Conservation (phyloP, 2,113 vertebrate species). For the Andinoacara biseriatus region DNA sequence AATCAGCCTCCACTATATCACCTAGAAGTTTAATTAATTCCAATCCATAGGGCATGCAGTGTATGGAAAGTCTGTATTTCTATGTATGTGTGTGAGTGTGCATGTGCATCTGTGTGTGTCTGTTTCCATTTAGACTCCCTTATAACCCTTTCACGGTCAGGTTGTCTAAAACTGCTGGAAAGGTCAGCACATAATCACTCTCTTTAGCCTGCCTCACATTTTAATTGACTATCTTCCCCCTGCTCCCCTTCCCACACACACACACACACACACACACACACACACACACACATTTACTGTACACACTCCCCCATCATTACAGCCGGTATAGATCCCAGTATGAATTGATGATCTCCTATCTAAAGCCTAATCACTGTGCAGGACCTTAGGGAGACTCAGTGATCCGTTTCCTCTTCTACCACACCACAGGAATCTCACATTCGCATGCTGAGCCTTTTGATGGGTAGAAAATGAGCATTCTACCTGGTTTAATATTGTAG, state of each 20-base stretch:
- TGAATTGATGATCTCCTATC: slow-evolving; percentile 81
- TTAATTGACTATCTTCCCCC: slow-evolving; percentile 81
- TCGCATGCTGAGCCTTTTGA: slow-evolving; percentile 73
- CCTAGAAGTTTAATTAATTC: slow-evolving; percentile 74
- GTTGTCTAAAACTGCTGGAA: slow-evolving; percentile 77
- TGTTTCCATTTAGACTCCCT: slow-evolving; percentile 66
- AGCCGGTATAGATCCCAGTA: slow-evolving; percentile 72
- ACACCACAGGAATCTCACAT: slow-evolving; percentile 62
- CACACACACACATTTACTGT: slow-evolving; percentile 28
- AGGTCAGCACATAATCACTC: slow-evolving; percentile 82
- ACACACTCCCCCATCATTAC: slow-evolving; percentile 69
- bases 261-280: neutral
- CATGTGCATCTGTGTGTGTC: slow-evolving; percentile 47
- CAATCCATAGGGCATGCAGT: slow-evolving; percentile 62
- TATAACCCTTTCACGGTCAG: slow-evolving; percentile 72
- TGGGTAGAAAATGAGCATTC: slow-evolving; percentile 76
- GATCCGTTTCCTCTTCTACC: slow-evolving; percentile 68
- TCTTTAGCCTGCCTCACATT: slow-evolving; percentile 80
- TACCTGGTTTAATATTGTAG: slow-evolving; percentile 70
- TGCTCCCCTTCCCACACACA: neutral
- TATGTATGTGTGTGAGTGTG: slow-evolving; percentile 25
- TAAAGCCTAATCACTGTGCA: slow-evolving; percentile 75
- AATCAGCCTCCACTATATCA: slow-evolving; percentile 69
- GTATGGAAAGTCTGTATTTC: slow-evolving; percentile 44
- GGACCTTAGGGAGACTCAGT: slow-evolving; percentile 74